Conservation (phyloP, 1,140 invertebrate genomes). For the Brachionus angularis region DNA sequence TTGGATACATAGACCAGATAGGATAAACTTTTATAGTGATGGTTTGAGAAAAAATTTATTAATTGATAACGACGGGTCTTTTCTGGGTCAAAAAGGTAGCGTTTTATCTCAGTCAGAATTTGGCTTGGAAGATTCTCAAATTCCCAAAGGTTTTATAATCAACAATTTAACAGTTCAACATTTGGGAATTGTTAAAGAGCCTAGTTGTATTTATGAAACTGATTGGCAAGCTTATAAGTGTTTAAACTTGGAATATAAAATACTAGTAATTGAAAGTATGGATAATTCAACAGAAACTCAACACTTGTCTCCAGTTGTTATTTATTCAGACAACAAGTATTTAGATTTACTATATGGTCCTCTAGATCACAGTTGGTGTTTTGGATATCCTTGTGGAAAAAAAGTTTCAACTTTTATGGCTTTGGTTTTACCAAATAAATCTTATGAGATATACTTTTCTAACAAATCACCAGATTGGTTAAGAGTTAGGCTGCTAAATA, state of each 20-base stretch:
- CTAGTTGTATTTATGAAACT: conserved; percentile 43
- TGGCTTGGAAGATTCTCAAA: conserved; percentile 50
- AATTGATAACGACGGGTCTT: conserved; percentile 50
- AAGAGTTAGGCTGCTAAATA: conserved; percentile 49
- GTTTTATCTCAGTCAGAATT: conserved; percentile 51
- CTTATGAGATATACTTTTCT: conserved; percentile 38
- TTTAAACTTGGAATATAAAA: conserved; percentile 47
- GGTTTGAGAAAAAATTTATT: conserved; percentile 52
- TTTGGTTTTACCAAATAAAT: conserved; percentile 50
- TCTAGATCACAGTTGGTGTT: conserved; percentile 56
- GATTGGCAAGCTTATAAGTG: conserved; percentile 52
- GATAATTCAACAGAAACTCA: conserved; percentile 54
- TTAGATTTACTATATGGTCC: conserved; percentile 57
- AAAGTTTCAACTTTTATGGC: conserved; percentile 53
- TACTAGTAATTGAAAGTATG: conserved; percentile 54
- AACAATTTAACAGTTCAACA: conserved; percentile 47
- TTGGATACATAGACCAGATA: conserved; percentile 34
- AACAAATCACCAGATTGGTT: conserved; percentile 48
- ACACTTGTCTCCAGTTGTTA: conserved; percentile 53
- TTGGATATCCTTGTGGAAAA: conserved; percentile 54
- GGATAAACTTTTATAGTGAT: conserved; percentile 55
- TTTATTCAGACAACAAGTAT: conserved; percentile 48
- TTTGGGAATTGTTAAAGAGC: conserved; percentile 52
- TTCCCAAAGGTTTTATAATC: conserved; percentile 49
- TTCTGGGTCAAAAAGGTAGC: conserved; percentile 46